phyloP scores from a whole-genome alignment of 2,797 vertebrate species.

The Sebastes vulpes region DNA sequence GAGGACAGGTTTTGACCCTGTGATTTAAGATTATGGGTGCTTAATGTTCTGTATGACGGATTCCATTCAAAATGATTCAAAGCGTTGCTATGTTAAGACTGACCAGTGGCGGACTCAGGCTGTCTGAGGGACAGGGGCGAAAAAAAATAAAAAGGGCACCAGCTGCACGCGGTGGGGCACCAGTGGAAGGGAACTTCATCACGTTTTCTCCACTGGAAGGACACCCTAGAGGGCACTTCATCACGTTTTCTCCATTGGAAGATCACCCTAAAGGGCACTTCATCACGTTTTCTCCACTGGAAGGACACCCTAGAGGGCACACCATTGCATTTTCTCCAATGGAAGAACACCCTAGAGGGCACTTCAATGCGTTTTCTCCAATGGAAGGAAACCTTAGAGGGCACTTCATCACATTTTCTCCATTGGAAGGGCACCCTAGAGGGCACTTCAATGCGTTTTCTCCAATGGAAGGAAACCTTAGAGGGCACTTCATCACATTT shows the following conservation, averaged over 20 bases:
- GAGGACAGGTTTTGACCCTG: background rate
- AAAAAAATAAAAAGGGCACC: too few species aligned
- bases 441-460: fast-evolving
- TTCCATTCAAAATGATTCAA: background rate
- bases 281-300: fast-evolving
- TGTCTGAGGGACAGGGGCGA: too few species aligned
- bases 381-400: fast-evolving
- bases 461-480: fast-evolving
- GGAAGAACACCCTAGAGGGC: too few species aligned
- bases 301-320: too few species aligned
- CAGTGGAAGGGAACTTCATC: too few species aligned
- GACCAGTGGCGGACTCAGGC: background rate
- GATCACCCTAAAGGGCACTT: too few species aligned
- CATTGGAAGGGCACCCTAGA: too few species aligned
- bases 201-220: too few species aligned
- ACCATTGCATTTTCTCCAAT: fast-evolving
- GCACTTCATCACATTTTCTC: fast-evolving
- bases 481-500: fast-evolving
- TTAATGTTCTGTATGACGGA: background rate
- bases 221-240: too few species aligned
- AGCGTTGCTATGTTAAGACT: background rate
- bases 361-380: fast-evolving
- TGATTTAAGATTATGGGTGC: slow-evolving; percentile 8
- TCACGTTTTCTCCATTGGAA: fast-evolving
- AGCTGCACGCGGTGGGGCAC: too few species aligned